phyloP scores from a whole-genome alignment of 1,140 invertebrate genomes.

The Drosophila subobscura region DNA sequence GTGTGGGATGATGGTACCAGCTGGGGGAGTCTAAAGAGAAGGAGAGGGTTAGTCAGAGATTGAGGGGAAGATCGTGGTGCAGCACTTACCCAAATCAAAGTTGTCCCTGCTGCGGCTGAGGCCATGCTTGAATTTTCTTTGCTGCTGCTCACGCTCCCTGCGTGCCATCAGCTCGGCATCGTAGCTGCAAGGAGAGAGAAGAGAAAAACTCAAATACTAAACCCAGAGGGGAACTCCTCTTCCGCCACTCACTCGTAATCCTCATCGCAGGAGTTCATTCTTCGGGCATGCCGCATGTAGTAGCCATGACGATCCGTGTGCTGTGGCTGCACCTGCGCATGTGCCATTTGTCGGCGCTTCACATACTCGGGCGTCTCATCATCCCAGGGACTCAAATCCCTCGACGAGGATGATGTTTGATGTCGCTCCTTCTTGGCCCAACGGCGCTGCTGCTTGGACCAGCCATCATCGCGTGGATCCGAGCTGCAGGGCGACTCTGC shows the following conservation, averaged over 20 bases:
- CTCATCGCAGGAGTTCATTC: constrained; percentile 84
- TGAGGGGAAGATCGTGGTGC: rapidly evolving
- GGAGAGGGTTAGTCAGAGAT: rapidly evolving
- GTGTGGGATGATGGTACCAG: constrained; percentile 79
- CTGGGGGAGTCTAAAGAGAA: constrained; percentile 67
- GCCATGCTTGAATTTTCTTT: constrained; percentile 71
- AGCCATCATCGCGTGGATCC: constrained; percentile 87
- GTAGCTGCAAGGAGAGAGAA: constrained; percentile 43
- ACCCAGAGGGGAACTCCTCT: background rate
- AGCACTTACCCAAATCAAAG: constrained; percentile 69
- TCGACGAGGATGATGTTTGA: constrained; percentile 87
- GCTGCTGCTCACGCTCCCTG: constrained; percentile 65
- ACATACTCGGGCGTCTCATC: constrained; percentile 85
- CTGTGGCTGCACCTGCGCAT: constrained; percentile 27
- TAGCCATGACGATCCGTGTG: constrained; percentile 72
- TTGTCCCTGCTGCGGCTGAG: constrained; percentile 79
- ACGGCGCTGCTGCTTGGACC: constrained; percentile 69
- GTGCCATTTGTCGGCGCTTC: constrained; percentile 49
- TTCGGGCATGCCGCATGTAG: constrained; percentile 76
- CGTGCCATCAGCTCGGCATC: constrained; percentile 74
- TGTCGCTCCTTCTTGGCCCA: constrained; percentile 84
- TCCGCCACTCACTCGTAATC: constrained; percentile 84
- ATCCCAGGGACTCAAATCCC: constrained; percentile 89
- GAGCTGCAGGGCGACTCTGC: constrained; percentile 90
- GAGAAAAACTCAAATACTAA: background rate